A percentile compares a stretch with the other conserved stretches of the same genome.
Evolutionary conservation across 2,113 vertebrate genomes (phyloP).

Genomic region (Psilopogon haemacephalus): DNA sequence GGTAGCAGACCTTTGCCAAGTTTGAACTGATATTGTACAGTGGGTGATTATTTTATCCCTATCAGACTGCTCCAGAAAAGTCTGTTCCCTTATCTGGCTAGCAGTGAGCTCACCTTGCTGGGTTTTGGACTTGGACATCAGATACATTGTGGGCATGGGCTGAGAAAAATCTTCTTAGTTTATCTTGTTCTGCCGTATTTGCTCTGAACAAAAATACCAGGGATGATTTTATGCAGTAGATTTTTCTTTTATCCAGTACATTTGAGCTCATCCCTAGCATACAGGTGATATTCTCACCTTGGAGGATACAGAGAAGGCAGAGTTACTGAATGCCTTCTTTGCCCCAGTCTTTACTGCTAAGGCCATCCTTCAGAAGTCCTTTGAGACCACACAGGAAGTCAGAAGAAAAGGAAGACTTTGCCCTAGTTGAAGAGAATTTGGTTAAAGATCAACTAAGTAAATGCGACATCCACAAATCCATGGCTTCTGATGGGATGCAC

Average conservation of each 20-base stretch:
- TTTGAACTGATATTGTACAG: not conserved
- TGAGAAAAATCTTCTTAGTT: not conserved
- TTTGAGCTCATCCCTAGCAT: not conserved
- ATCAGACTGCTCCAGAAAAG: not conserved
- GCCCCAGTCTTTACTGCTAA: too few relatives aligned
- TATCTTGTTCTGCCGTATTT: not conserved
- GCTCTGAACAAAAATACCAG: not conserved
- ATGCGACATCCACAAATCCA: too few relatives aligned
- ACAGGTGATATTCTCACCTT: too few relatives aligned
- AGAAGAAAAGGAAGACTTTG: too few relatives aligned
- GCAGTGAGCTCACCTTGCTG: rapidly evolving
- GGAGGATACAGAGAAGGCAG: too few relatives aligned
- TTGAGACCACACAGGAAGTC: too few relatives aligned
- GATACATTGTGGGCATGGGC: not conserved
- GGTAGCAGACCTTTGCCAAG: rapidly evolving
- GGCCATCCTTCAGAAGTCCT: too few relatives aligned
- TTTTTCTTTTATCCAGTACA: not conserved
- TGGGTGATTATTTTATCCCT: not conserved
- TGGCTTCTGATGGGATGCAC: too few relatives aligned
- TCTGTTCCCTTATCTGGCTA: not conserved
- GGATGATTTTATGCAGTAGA: not conserved
- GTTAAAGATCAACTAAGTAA: too few relatives aligned
- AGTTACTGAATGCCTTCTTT: too few relatives aligned
- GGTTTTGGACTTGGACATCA: not conserved
- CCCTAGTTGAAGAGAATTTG: too few relatives aligned